Evolutionary conservation across 2,113 vertebrate species (phyloP), one percentile per base, ranked within the genome.

Genomic region (Plecturocebus donacophilus): DNA sequence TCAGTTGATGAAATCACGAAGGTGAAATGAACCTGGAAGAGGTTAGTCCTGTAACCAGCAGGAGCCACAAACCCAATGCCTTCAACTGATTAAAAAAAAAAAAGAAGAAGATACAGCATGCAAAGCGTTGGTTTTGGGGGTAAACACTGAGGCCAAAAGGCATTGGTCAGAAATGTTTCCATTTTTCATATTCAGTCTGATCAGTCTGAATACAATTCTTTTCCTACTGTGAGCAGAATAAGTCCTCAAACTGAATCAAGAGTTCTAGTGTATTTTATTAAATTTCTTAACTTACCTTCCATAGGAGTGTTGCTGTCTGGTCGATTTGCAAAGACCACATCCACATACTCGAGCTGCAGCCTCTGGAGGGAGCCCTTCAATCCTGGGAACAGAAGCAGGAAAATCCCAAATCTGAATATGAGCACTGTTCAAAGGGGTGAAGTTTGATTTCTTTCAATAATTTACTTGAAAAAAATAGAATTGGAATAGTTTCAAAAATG

Each of bases 251-350:
- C 56, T 83, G 42, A 87, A 58, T 76, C 96, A 97, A 75, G 47
- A 87, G 38, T 0, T 0, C 5, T 42, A 47, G 86, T 96, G 23
- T 54, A 47, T 45, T 47, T 6, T 23, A 17, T n/a, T 12, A 54
- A 66, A 87, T 81, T 66, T 70, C 77, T 10, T 54, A 94, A 98
- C 99, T 99, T 56, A 99, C 99, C 99, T 99, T 99, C 99, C 99
- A 99, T 99, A 35, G 99, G 99, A 10, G 99, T 99, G 94, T 99
- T 99, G 97, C 98, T 99, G 98, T 99, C 99, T 0, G 99, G 99
- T 3, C 99, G 99, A 97, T 99, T 99, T 95, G 99, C 99, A 19
- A 99, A 99, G 90, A 99, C 99, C 0, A 99, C 99, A 2, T 99
- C 99, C 93, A 99, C 99, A 0, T 99, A 99, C 87, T 99, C 99